Evolutionary conservation across 2,797 vertebrate genomes (phyloP).

Genomic region (Sylvia borin): DNA sequence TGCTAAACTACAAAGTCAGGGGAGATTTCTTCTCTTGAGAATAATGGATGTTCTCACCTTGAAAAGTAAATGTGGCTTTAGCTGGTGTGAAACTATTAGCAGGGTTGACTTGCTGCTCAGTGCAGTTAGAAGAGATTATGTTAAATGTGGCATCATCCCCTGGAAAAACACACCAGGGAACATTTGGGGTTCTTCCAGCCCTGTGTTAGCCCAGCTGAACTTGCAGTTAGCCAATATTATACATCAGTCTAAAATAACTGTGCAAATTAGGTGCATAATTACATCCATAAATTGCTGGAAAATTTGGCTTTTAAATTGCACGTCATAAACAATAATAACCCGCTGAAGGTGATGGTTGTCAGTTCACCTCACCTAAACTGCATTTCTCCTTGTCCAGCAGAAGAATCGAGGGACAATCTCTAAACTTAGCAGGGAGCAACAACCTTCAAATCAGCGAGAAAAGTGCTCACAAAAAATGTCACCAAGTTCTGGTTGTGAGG

Average conservation of each 20-base stretch:
- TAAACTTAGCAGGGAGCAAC: not conserved
- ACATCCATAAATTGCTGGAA: constrained; percentile 32
- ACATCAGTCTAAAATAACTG: constrained; percentile 42
- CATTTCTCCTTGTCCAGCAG: not conserved
- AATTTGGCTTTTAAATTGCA: constrained; percentile 56
- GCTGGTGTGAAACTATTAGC: constrained; percentile 26
- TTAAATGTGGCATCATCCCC: constrained; percentile 13
- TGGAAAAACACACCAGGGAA: constrained; percentile 6
- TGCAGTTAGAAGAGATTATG: constrained; percentile 33
- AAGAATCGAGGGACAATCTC: not conserved
- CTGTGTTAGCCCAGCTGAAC: not conserved
- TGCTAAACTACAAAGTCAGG: not conserved
- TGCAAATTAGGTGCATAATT: constrained; percentile 58
- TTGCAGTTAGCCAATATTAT: constrained; percentile 16
- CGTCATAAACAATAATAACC: constrained; percentile 47
- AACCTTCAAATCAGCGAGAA: not conserved
- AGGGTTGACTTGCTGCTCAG: not conserved
- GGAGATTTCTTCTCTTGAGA: not conserved
- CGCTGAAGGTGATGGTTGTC: constrained; percentile 2
- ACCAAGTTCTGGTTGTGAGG: not conserved
- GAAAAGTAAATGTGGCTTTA: not conserved
- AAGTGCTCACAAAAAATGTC: not conserved
- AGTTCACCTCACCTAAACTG: constrained; percentile 15
- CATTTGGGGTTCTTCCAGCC: constrained; percentile 11
- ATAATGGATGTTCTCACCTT: not conserved